Percentiles rank a stretch among this genome's conserved stretches.
Evolutionary conservation across 2,797 vertebrate genomes (phyloP).

Genomic region (Siniperca undulata): DNA sequence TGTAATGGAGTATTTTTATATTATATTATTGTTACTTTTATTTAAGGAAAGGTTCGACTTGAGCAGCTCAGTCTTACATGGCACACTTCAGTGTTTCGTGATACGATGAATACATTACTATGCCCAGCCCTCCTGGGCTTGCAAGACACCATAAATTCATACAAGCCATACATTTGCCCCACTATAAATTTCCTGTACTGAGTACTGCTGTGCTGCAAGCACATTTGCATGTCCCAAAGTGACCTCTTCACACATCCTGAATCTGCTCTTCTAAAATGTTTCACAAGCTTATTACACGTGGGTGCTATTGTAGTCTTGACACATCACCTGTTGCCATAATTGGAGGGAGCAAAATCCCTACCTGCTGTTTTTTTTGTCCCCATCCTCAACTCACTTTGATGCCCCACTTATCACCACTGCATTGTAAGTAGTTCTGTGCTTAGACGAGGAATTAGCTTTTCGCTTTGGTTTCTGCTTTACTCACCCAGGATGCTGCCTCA

Average conservation of each 20-base stretch:
- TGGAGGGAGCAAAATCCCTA: conserved; percentile 31
- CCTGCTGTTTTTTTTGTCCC: neutral
- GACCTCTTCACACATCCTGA: conserved; percentile 25
- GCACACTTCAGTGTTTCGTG: neutral
- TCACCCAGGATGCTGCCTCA: conserved; percentile 56
- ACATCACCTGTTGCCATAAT: conserved; percentile 44
- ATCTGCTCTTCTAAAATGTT: conserved; percentile 15
- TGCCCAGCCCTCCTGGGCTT: too few species aligned
- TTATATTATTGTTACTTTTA: neutral
- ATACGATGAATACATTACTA: neutral
- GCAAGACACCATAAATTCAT: too few species aligned
- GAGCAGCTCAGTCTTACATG: conserved; percentile 1
- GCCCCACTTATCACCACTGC: conserved; percentile 54
- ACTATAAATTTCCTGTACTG: neutral
- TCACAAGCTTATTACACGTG: conserved; percentile 16
- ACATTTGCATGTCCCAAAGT: conserved; percentile 32
- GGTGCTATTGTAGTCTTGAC: conserved; percentile 32
- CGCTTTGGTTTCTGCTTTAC: conserved; percentile 48
- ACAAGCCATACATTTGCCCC: neutral
- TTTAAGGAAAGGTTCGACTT: neutral
- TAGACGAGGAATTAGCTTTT: conserved; percentile 36
- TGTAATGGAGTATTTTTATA: neutral
- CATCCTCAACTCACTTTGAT: conserved; percentile 46
- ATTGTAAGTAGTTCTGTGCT: conserved; percentile 19
- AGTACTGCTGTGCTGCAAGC: neutral